Conservation (phyloP, 2,797 vertebrate genomes). For the Gila robusta region DNA sequence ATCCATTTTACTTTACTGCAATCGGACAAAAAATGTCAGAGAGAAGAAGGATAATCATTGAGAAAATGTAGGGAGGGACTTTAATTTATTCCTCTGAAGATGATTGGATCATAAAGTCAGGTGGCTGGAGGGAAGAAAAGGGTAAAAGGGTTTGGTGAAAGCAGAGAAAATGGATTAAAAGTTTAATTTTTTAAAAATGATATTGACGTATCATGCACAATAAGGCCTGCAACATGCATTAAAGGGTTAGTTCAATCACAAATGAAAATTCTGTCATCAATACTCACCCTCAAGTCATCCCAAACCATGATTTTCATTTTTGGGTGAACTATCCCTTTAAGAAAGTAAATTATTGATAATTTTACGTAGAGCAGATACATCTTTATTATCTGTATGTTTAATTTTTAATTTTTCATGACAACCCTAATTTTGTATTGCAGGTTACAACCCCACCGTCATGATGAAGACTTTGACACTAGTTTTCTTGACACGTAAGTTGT, state of each 20-base stretch:
- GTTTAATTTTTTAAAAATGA: too few species aligned
- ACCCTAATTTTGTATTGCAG: constrained; percentile 56
- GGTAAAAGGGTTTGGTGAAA: neutral
- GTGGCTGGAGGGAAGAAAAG: neutral
- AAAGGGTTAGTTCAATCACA: neutral
- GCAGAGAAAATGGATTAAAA: neutral
- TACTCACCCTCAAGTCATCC: neutral
- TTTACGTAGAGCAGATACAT: neutral
- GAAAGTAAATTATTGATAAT: neutral
- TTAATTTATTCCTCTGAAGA: neutral
- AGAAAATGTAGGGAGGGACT: neutral
- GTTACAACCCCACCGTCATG: constrained; percentile 68
- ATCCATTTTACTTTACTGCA: neutral
- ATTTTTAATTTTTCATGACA: neutral
- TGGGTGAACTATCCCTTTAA: neutral
- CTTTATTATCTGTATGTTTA: neutral
- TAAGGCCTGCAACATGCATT: neutral
- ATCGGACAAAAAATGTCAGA: neutral
- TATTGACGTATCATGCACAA: neutral
- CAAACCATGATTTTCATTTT: neutral
- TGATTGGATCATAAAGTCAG: neutral
- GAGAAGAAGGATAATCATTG: neutral
- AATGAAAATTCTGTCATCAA: neutral
- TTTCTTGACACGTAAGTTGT: constrained; percentile 59
- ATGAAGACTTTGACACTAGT: constrained; percentile 72